Evolutionary conservation across 2,888 invertebrate species (phyloP).

Genomic region (Tinea trinotella): DNA sequence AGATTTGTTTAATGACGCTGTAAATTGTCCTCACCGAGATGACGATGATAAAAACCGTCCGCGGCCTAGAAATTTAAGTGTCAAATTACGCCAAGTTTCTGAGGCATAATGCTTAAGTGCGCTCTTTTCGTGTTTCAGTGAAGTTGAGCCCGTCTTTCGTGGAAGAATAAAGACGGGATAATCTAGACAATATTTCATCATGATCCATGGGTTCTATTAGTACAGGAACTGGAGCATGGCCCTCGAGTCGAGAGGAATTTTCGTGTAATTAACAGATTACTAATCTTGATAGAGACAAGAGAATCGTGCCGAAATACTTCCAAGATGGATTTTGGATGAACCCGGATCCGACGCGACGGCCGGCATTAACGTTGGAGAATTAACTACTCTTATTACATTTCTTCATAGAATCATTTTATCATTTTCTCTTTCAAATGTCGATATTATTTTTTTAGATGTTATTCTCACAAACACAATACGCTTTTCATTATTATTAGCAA

Average conservation of each 20-base stretch:
- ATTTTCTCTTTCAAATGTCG: conserved; percentile 5
- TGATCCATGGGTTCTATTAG: conserved; percentile 30
- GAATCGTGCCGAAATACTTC: conserved; percentile 6
- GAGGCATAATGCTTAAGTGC: conserved; percentile 17
- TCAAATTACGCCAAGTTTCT: conserved; percentile 25
- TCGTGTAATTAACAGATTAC: conserved; percentile 6
- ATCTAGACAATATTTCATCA: conserved; percentile 36
- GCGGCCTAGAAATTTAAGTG: conserved; percentile 25
- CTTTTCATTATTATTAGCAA: background rate
- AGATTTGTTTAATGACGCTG: conserved; percentile 21
- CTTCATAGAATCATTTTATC: background rate
- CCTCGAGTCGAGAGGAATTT: background rate
- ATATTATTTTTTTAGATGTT: background rate
- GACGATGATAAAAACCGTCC: conserved; percentile 21
- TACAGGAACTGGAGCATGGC: background rate
- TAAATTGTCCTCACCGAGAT: conserved; percentile 20
- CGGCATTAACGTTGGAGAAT: background rate
- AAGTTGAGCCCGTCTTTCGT: conserved; percentile 5
- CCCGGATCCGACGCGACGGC: background rate
- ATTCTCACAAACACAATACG: background rate
- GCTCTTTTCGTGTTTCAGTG: conserved; percentile 14
- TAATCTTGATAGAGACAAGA: conserved; percentile 1
- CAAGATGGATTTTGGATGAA: conserved; percentile 10
- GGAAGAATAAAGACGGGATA: conserved; percentile 24
- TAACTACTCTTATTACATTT: background rate